Evolutionary conservation across 2,888 invertebrate genomes (phyloP).

Genomic region (Spialia ferax): DNA sequence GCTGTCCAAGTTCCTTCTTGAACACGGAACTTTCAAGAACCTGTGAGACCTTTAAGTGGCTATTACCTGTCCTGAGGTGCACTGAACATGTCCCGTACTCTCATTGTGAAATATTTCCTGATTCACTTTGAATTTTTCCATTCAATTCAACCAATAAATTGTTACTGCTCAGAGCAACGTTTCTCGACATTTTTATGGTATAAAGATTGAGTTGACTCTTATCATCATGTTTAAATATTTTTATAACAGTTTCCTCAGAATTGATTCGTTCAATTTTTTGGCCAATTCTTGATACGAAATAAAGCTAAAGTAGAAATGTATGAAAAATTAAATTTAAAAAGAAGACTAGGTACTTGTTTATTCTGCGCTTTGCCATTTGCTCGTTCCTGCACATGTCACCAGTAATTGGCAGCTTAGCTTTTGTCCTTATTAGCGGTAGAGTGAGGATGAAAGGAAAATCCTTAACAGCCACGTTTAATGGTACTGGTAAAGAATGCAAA

Average conservation of each 20-base stretch:
- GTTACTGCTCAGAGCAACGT: too few species aligned
- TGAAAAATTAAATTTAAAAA: too few species aligned
- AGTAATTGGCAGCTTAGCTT: slow-evolving; percentile 12
- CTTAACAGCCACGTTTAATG: neutral
- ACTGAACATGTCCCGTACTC: slow-evolving; percentile 19
- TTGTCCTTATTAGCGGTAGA: slow-evolving; percentile 4
- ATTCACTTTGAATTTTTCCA: slow-evolving; percentile 18
- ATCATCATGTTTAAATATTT: too few species aligned
- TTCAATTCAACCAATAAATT: neutral
- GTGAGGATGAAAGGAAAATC: neutral
- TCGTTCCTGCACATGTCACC: slow-evolving; percentile 2
- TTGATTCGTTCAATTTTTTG: too few species aligned
- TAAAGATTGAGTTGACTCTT: too few species aligned
- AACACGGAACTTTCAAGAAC: slow-evolving; percentile 28
- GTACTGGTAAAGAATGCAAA: neutral
- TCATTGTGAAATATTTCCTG: slow-evolving; percentile 24
- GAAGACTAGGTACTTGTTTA: neutral
- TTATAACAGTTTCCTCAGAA: too few species aligned
- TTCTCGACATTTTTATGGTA: too few species aligned
- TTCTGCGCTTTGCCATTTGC: neutral
- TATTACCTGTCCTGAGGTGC: slow-evolving; percentile 34
- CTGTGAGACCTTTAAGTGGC: slow-evolving; percentile 38
- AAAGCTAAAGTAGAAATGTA: too few species aligned
- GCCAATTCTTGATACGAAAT: too few species aligned
- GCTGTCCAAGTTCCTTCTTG: slow-evolving; percentile 26